These are phyloP conservation scores for Atta colombica DNA, from an alignment of 1,140 invertebrate genomes.

Conservation along the genomic window DNA sequence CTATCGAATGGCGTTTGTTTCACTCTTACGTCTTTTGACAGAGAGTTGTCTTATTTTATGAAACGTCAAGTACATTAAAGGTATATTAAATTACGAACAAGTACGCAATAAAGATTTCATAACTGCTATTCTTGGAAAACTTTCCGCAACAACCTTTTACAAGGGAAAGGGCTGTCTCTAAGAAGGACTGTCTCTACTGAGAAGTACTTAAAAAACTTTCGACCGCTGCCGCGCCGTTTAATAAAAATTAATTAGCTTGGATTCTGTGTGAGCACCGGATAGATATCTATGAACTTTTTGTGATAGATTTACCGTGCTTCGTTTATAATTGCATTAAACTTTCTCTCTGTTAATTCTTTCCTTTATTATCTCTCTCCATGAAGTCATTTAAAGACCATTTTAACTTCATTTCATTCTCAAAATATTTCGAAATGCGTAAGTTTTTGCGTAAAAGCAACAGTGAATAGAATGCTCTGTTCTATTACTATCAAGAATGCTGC, in stretches of 20 bases:
- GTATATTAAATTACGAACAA: conserved; percentile 74
- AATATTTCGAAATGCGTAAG: conserved; percentile 43
- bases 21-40: background rate
- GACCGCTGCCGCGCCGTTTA: conserved; percentile 73
- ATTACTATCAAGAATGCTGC: background rate
- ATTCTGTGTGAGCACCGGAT: conserved; percentile 63
- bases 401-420: conserved; percentile 39
- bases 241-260: conserved; percentile 82
- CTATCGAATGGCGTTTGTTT: conserved; percentile 35
- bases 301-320: conserved; percentile 47
- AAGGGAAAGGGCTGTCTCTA: conserved; percentile 42
- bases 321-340: conserved; percentile 77
- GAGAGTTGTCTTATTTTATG: conserved; percentile 55
- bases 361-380: conserved; percentile 60
- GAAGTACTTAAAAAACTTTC: conserved; percentile 82
- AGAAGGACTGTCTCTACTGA: conserved; percentile 53
- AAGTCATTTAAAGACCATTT: conserved; percentile 52
- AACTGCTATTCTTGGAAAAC: conserved; percentile 72
- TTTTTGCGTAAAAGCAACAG: conserved; percentile 8
- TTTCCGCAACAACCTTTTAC: conserved; percentile 49
- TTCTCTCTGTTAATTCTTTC: conserved; percentile 57
- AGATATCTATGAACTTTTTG: conserved; percentile 78
- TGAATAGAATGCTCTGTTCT: background rate
- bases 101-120: conserved; percentile 72
- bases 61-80: conserved; percentile 70